phyloP scores from a whole-genome alignment of 2,797 vertebrate species.

The Stomatorhinus walkeri region DNA sequence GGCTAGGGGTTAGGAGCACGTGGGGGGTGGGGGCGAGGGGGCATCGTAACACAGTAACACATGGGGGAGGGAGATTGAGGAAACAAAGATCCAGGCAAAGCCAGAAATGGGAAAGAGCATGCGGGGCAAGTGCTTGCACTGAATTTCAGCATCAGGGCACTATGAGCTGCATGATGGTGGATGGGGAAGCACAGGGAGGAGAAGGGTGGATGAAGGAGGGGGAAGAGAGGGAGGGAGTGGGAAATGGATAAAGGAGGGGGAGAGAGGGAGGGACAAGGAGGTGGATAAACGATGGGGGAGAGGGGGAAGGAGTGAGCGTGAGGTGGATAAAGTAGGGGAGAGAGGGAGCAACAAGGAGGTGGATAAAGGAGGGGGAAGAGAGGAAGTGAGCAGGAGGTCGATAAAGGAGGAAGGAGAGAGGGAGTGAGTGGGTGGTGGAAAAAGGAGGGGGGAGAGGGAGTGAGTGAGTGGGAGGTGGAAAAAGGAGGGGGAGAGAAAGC shows the following conservation, averaged over 20 bases:
- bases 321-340: not conserved
- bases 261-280: constrained; percentile 6
- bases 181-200: not conserved
- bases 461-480: no score
- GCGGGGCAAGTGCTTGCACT: constrained; percentile 50
- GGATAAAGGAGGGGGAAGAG: no score
- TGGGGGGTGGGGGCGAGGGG: not conserved
- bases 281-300: not conserved
- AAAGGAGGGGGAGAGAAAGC: no score
- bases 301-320: not conserved
- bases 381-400: no score
- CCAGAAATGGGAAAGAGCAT: constrained; percentile 65
- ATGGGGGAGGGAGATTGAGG: not conserved
- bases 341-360: not conserved
- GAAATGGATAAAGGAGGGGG: not conserved
- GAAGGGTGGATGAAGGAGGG: not conserved
- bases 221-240: not conserved
- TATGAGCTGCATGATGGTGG: no score
- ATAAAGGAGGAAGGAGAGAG: no score
- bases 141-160: no score
- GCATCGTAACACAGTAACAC: not conserved
- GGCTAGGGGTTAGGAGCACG: not conserved
- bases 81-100: constrained; percentile 38
- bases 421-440: no score
- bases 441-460: no score